Evolutionary conservation across 2,888 invertebrate species (phyloP).

Genomic region (Nycteola revayana): DNA sequence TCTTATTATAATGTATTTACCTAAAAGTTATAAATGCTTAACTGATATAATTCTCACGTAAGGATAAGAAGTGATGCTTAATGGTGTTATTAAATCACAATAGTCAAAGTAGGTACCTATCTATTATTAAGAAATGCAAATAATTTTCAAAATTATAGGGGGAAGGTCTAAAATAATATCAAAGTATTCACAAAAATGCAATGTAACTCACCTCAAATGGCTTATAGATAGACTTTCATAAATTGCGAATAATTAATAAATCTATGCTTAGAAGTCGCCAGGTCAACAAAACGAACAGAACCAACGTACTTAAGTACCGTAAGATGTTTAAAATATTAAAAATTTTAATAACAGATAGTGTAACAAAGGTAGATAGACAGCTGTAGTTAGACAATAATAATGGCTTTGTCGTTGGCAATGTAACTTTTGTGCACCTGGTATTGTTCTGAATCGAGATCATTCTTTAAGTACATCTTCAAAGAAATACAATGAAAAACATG

Average conservation of each 20-base stretch:
- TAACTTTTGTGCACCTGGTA: constrained; percentile 79
- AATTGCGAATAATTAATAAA: constrained; percentile 25
- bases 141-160: too few relatives aligned
- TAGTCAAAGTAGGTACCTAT: too few relatives aligned
- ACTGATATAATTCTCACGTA: too few relatives aligned
- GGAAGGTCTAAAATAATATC: too few relatives aligned
- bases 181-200: too few relatives aligned
- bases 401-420: constrained; percentile 74
- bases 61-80: too few relatives aligned
- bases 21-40: too few relatives aligned
- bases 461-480: constrained; percentile 18
- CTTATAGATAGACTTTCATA: constrained; percentile 4
- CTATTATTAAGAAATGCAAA: too few relatives aligned
- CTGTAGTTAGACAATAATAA: constrained; percentile 44
- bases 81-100: too few relatives aligned
- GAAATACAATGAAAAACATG: too few relatives aligned
- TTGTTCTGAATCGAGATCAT: constrained; percentile 46
- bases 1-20: too few relatives aligned
- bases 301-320: constrained; percentile 64
- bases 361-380: constrained; percentile 36
- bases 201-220: constrained; percentile 3
- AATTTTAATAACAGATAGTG: constrained; percentile 27
- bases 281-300: constrained; percentile 76
- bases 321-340: constrained; percentile 40
- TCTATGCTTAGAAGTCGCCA: constrained; percentile 60